Evolutionary conservation across 2,797 vertebrate species (phyloP).

Genomic region (Lateolabrax maculatus): DNA sequence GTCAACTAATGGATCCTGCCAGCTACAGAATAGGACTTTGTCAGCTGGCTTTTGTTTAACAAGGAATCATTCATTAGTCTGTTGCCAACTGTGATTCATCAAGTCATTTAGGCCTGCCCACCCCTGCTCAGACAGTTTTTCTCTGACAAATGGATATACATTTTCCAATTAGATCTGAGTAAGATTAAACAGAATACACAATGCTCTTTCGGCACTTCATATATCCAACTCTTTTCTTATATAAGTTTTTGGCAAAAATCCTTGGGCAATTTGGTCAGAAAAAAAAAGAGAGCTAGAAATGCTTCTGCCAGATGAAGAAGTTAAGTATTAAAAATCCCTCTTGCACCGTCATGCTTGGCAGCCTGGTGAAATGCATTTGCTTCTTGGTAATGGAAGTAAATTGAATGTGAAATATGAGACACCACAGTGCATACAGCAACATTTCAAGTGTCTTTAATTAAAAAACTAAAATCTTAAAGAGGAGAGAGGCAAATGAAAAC

Average conservation of each 20-base stretch:
- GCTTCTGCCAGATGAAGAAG: background rate
- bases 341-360: constrained; percentile 30
- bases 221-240: background rate
- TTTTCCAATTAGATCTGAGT: constrained; percentile 13
- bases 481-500: background rate
- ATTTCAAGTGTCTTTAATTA: background rate
- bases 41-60: constrained; percentile 57
- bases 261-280: background rate
- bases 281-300: background rate
- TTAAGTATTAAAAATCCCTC: constrained; percentile 5
- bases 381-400: constrained; percentile 9
- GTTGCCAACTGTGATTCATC: constrained; percentile 53
- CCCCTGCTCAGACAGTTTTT: constrained; percentile 28
- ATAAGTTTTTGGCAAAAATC: background rate
- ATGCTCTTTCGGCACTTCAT: background rate
- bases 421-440: constrained; percentile 3
- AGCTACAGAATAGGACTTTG: constrained; percentile 40
- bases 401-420: constrained; percentile 6
- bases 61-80: constrained; percentile 51
- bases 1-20: constrained; percentile 38
- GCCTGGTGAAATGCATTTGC: constrained; percentile 14
- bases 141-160: constrained; percentile 20
- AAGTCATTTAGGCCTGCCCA: constrained; percentile 25
- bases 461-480: background rate
- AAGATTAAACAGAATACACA: constrained; percentile 1